phyloP scores from a whole-genome alignment of 2,888 invertebrate species.

The Hydrotaea diabolus region DNA sequence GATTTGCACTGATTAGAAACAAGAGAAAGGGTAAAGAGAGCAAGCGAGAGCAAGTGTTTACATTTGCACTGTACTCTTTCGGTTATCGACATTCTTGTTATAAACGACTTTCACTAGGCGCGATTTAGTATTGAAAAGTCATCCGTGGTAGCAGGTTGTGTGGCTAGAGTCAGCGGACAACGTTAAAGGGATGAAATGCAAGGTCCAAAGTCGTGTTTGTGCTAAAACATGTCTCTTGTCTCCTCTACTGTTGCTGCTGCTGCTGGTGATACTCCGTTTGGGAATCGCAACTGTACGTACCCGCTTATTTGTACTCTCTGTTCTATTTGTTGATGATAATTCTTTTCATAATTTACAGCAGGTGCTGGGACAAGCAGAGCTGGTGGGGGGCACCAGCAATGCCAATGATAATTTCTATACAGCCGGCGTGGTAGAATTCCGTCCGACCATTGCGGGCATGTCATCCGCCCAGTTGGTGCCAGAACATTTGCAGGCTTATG shows the following conservation, averaged over 20 bases:
- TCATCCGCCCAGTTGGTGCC: slow-evolving; percentile 71
- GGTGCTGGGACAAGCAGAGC: too few species aligned
- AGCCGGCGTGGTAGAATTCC: slow-evolving; percentile 85
- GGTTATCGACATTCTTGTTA: too few species aligned
- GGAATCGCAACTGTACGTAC: neutral
- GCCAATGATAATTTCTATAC: slow-evolving; percentile 81
- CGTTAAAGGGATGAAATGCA: neutral
- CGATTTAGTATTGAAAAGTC: neutral
- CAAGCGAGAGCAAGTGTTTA: neutral
- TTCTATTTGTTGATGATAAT: too few species aligned
- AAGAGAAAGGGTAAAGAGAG: neutral
- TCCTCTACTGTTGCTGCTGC: neutral
- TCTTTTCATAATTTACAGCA: neutral
- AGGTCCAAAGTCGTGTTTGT: neutral
- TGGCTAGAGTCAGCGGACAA: neutral
- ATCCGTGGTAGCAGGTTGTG: neutral
- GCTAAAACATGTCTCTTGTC: neutral
- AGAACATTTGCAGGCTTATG: slow-evolving; percentile 72
- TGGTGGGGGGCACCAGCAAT: neutral
- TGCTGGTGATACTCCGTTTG: neutral
- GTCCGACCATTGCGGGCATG: slow-evolving; percentile 78
- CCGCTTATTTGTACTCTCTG: neutral
- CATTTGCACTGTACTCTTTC: too few species aligned
- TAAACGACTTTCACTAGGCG: neutral
- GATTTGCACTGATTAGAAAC: neutral